Evolutionary conservation across 1,140 invertebrate genomes (phyloP), one percentile per base, ranked within the genome.

Genomic region (Drosophila virilis): DNA sequence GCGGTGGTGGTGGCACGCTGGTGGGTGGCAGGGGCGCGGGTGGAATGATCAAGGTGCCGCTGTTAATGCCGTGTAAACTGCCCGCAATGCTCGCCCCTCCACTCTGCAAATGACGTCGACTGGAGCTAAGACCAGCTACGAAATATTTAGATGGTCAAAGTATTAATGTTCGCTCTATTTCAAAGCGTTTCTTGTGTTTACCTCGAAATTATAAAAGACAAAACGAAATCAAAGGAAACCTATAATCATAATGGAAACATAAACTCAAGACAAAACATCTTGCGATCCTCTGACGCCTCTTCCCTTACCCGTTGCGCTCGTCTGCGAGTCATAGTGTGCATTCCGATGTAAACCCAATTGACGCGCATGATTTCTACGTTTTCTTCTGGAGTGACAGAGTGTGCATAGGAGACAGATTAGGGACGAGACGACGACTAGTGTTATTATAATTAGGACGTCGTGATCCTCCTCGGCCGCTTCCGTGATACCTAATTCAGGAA

Each of bases 391-490:
- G 88, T 92, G 91, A 92, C 80, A 92, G 76, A 92, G 91, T 91
- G 85, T 92, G 91, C 91, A 92, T 92, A 92, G 91, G 92, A 92
- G 92, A 92, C 92, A 92, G 78, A 91, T 92, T 92, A 92, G 92
- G 92, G 91, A 92, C 91, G 82, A 92, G 85, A 92, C 92, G 89
- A 92, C 93, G 91, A 92, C 91, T 72, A 93, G 86, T 77, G 91
- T 91, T 91, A 91, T 91, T 82, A 93, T 93, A 81, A 93, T 93
- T 83, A 93, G 92, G 90, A 93, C 77, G 75, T 92, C 93, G 92
- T 93, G 92, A 91, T 93, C 93, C 86, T 93, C 92, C 82, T 93
- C 91, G 67, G 93, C 93, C 67, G 91, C 92, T 83, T 93, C 92
- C 88, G 92, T 86, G 77, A 77, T 88, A 91, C 93, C 93, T 94